Evolutionary conservation across 1,140 invertebrate species (phyloP).

Genomic region (Bombus confusus): DNA sequence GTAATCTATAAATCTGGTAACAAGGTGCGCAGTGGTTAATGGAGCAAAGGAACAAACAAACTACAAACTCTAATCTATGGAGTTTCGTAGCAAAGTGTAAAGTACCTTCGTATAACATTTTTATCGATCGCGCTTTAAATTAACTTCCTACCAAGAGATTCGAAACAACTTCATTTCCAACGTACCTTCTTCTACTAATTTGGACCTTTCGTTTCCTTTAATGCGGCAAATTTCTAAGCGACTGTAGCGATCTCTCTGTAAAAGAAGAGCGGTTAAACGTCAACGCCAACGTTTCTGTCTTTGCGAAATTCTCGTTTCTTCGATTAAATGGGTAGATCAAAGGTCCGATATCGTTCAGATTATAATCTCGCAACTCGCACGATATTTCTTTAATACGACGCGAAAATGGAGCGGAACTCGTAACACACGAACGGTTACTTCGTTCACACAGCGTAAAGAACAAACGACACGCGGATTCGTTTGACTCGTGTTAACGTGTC

Average conservation of each 20-base stretch:
- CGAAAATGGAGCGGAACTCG: background rate
- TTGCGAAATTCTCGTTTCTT: background rate
- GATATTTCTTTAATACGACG: background rate
- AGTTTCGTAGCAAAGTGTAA: background rate
- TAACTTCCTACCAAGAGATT: background rate
- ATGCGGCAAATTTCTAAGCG: background rate
- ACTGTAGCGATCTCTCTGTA: background rate
- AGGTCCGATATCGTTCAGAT: too few relatives aligned
- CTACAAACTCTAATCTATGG: background rate
- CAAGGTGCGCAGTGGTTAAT: background rate
- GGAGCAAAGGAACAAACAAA: background rate
- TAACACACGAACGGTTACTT: background rate
- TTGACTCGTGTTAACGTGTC: background rate
- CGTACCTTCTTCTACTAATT: background rate
- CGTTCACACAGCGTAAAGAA: too few relatives aligned
- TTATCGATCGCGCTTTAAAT: background rate
- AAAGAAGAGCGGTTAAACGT: background rate
- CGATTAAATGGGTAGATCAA: background rate
- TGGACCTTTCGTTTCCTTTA: background rate
- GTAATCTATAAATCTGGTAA: background rate
- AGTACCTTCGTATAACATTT: background rate
- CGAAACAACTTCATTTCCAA: background rate
- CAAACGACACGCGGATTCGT: background rate
- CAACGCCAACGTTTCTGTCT: background rate
- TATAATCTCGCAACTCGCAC: background rate